A percentile compares a stretch with the other conserved stretches of the same genome.
These are phyloP conservation scores for Periplaneta americana DNA, from an alignment of 1,140 invertebrate species.

Conservation along the genomic window DNA sequence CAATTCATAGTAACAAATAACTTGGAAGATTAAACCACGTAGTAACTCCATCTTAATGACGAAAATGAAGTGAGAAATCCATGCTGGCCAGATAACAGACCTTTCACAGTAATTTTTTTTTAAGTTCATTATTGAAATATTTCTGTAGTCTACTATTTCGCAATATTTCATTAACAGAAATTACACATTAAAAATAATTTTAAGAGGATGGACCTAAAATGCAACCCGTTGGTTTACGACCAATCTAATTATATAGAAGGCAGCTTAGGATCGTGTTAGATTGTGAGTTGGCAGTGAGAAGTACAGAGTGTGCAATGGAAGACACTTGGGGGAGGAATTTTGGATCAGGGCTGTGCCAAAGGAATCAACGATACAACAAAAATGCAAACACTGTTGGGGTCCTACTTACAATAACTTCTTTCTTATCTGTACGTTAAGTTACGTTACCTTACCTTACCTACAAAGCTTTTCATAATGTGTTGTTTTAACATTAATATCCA, in stretches of 20 bases:
- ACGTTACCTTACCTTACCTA: not conserved
- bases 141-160: too few species aligned
- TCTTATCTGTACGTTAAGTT: not conserved
- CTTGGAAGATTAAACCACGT: too few species aligned
- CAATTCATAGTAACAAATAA: too few species aligned
- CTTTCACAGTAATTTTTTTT: too few species aligned
- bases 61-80: too few species aligned
- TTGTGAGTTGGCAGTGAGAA: not conserved
- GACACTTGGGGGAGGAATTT: not conserved
- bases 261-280: not conserved
- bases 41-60: too few species aligned
- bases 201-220: not conserved
- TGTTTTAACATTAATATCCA: not conserved
- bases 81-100: too few species aligned
- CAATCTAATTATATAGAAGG: not conserved
- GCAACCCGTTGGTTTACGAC: not conserved
- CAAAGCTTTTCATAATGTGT: not conserved
- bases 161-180: too few species aligned
- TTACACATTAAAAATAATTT: too few species aligned
- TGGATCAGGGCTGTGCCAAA: not conserved
- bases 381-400: not conserved
- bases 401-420: too few species aligned
- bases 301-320: not conserved
- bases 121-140: too few species aligned
- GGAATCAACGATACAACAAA: not conserved